Percentiles rank a stretch among this genome's conserved stretches.
phyloP scores from a whole-genome alignment of 30 jellyfish, hydroid and myxozoan species.

The Pseudorhiza aurosa region DNA sequence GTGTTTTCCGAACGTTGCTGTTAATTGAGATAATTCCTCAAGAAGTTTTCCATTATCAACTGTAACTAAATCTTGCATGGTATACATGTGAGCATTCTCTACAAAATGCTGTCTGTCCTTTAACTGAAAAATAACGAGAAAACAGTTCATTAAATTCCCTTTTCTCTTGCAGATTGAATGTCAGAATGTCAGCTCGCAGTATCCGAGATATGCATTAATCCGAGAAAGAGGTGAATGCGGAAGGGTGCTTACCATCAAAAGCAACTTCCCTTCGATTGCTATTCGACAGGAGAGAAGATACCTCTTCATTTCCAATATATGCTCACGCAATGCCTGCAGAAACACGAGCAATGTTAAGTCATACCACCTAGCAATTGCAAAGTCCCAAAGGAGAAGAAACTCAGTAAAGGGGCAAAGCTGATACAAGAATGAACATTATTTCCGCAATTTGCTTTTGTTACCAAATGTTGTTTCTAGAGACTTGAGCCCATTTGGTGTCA shows the following conservation, averaged over 20 bases:
- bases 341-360: neutral
- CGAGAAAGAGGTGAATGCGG: neutral
- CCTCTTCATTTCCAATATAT: conserved; percentile 73
- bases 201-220: too few species aligned
- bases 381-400: too few species aligned
- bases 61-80: conserved; percentile 78
- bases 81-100: conserved; percentile 77
- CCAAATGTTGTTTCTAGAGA: too few species aligned
- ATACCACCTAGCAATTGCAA: too few species aligned
- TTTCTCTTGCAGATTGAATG: too few species aligned
- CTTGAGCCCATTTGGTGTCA: too few species aligned
- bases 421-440: too few species aligned
- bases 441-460: too few species aligned
- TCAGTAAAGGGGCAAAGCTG: too few species aligned
- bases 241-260: conserved; percentile 66
- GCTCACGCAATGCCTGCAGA: conserved; percentile 83
- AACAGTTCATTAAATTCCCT: too few species aligned
- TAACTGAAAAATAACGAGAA: conserved; percentile 23
- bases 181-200: too few species aligned
- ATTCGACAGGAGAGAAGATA: conserved; percentile 84
- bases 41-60: conserved; percentile 56
- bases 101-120: conserved; percentile 93
- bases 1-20: conserved; percentile 80
- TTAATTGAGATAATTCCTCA: conserved; percentile 73
- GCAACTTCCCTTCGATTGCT: conserved; percentile 74